phyloP scores from a whole-genome alignment of 2,797 vertebrate genomes.

The Caiman crocodilus region DNA sequence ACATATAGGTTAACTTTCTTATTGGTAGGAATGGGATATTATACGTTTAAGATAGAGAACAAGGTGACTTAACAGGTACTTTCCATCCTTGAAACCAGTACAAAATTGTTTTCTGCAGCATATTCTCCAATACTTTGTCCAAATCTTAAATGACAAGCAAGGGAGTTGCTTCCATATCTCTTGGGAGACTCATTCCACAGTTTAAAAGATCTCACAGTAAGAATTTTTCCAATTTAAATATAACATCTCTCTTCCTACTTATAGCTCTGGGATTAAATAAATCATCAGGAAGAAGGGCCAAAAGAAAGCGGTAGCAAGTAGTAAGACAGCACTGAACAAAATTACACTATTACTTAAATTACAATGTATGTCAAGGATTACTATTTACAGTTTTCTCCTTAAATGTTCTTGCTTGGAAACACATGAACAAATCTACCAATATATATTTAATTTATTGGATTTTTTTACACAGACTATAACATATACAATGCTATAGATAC shows the following conservation, averaged over 20 bases:
- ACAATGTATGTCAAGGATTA: too few relatives aligned
- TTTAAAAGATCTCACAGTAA: neutral
- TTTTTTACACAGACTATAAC: slow-evolving; percentile 43
- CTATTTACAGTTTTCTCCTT: neutral
- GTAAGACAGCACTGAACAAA: neutral
- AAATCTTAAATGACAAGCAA: neutral
- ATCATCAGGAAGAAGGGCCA: neutral
- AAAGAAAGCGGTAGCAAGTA: neutral
- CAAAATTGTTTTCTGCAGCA: neutral
- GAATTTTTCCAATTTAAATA: neutral
- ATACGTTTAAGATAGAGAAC: neutral
- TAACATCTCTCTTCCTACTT: neutral
- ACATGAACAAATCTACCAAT: neutral
- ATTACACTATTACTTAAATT: neutral
- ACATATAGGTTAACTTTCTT: neutral
- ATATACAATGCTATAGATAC: neutral
- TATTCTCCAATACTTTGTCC: too few relatives aligned
- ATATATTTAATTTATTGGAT: slow-evolving; percentile 49
- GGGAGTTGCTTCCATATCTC: neutral
- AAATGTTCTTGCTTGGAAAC: neutral
- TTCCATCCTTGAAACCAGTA: neutral
- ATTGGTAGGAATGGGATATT: neutral
- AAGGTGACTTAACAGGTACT: neutral
- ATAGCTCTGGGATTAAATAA: neutral
- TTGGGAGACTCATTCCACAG: neutral